Evolutionary conservation across 2,888 invertebrate genomes (phyloP).

Genomic region (Aphidius colemani): DNA sequence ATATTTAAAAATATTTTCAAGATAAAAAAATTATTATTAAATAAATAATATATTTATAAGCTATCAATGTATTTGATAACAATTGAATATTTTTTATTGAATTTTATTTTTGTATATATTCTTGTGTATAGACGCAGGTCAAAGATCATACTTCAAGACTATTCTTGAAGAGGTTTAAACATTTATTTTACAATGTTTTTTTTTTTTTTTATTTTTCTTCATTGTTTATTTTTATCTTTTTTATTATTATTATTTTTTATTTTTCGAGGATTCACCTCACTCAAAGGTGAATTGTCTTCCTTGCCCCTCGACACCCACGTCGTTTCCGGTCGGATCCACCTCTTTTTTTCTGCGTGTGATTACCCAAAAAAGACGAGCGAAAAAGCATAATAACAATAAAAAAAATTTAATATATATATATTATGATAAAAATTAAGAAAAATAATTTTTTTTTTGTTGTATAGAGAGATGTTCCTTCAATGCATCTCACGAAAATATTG

Average conservation of each 20-base stretch:
- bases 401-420: conserved; percentile 31
- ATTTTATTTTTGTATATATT: too few species aligned
- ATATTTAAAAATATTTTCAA: too few species aligned
- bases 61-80: too few species aligned
- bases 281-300: conserved; percentile 8
- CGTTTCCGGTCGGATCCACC: conserved; percentile 41
- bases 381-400: conserved; percentile 15
- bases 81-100: too few species aligned
- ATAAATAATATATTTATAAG: too few species aligned
- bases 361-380: conserved; percentile 35
- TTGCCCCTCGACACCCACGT: conserved; percentile 46
- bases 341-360: conserved; percentile 31
- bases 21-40: too few species aligned
- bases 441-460: conserved; percentile 29
- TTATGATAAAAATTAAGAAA: conserved; percentile 37
- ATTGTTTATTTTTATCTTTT: background rate
- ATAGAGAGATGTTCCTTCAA: conserved; percentile 16
- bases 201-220: conserved; percentile 1
- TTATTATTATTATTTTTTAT: conserved; percentile 13
- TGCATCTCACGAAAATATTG: conserved; percentile 49
- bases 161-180: conserved; percentile 5
- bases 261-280: conserved; percentile 41
- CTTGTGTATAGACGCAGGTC: background rate
- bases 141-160: conserved; percentile 10
- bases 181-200: background rate